These are phyloP conservation scores for Lates japonicus DNA, from an alignment of 2,797 vertebrate genomes.

Conservation along the genomic window DNA sequence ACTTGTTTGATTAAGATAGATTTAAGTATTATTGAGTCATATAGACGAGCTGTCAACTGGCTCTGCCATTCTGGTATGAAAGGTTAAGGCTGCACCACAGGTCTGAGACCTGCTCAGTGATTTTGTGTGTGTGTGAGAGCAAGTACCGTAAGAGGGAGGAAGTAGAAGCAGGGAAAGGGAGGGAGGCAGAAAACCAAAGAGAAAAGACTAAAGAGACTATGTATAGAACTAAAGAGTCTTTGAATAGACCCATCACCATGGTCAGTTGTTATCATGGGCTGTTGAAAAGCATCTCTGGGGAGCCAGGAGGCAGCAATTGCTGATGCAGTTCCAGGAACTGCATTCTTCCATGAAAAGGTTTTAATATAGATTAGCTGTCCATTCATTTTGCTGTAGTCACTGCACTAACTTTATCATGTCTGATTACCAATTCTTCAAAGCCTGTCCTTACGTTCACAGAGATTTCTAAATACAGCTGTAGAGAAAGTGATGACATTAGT, in stretches of 20 bases:
- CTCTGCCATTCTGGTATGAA: not conserved
- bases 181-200: not conserved
- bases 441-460: constrained; percentile 7
- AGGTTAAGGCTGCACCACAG: constrained; percentile 9
- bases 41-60: constrained; percentile 42
- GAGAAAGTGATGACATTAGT: constrained; percentile 1
- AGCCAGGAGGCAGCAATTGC: constrained; percentile 32
- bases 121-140: not conserved
- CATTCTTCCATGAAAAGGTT: constrained; percentile 69
- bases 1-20: constrained; percentile 58
- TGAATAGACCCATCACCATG: constrained; percentile 56
- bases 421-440: constrained; percentile 21
- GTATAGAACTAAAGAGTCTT: constrained; percentile 41
- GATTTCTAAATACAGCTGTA: not conserved
- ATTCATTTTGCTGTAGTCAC: constrained; percentile 25
- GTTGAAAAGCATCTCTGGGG: constrained; percentile 61
- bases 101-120: constrained; percentile 15
- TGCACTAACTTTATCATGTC: constrained; percentile 11
- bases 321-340: constrained; percentile 59
- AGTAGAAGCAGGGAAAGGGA: not conserved
- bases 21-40: constrained; percentile 47
- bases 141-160: not conserved
- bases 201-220: constrained; percentile 20
- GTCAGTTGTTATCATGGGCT: constrained; percentile 57
- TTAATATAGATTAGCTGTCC: constrained; percentile 65